These are phyloP conservation scores for Galaxias olidus DNA, from an alignment of 2,797 vertebrate genomes.

Conservation along the genomic window DNA sequence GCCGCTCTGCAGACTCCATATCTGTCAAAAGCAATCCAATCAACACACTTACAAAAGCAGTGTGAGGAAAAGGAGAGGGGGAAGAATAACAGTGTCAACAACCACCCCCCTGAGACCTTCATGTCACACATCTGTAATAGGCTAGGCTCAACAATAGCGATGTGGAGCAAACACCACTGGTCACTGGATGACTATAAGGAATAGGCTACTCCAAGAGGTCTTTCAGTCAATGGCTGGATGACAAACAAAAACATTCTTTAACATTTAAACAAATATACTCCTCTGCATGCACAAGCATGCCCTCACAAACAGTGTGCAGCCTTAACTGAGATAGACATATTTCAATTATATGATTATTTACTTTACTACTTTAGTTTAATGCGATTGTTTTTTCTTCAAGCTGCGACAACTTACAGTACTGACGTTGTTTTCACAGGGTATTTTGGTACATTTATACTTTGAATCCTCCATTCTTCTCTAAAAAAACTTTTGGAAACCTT, in stretches of 20 bases:
- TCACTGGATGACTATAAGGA: neutral
- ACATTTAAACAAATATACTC: too few species aligned
- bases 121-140: constrained; percentile 7
- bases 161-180: constrained; percentile 4
- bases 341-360: too few species aligned
- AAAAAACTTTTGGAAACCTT: constrained; percentile 25
- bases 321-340: too few species aligned
- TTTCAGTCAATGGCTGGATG: neutral
- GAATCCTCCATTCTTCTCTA: constrained; percentile 21
- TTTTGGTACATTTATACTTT: neutral
- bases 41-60: constrained; percentile 68
- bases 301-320: too few species aligned
- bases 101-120: constrained; percentile 22
- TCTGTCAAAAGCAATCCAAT: constrained; percentile 75
- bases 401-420: too few species aligned
- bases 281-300: too few species aligned
- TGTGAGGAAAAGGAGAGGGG: constrained; percentile 14
- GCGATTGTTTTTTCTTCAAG: too few species aligned
- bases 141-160: neutral
- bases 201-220: neutral
- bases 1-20: constrained; percentile 91
- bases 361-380: too few species aligned
- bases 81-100: constrained; percentile 1
- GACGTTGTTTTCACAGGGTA: too few species aligned
- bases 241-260: too few species aligned